Evolutionary conservation across 2,797 vertebrate genomes (phyloP).

Genomic region (Enoplosus armatus): DNA sequence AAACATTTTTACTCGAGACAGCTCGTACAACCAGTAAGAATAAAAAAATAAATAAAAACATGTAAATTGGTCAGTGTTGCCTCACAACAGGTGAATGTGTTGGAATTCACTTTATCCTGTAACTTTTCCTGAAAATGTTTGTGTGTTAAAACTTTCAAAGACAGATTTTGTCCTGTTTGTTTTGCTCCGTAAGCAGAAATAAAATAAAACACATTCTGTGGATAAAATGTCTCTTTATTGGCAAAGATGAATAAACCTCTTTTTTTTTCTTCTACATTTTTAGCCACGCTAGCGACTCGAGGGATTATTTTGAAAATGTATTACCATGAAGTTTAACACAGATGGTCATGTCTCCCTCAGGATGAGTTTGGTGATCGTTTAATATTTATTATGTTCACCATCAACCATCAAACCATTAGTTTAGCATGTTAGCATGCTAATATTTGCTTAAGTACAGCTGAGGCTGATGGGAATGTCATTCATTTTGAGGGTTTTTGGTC

Average conservation of each 20-base stretch:
- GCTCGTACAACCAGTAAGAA: neutral
- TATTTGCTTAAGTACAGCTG: no score
- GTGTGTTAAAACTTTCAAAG: neutral
- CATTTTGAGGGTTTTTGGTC: no score
- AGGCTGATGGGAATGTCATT: no score
- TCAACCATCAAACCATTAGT: no score
- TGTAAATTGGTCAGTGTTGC: neutral
- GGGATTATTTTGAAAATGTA: no score
- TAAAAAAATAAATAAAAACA: neutral
- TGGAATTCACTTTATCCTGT: neutral
- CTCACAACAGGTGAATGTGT: neutral
- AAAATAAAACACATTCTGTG: slow-evolving; percentile 11
- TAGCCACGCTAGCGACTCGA: no score
- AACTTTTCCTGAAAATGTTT: neutral
- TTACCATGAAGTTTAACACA: no score
- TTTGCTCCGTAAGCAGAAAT: neutral
- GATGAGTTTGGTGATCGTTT: no score
- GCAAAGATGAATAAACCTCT: neutral
- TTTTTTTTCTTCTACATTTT: neutral
- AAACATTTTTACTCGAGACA: neutral
- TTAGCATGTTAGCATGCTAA: no score
- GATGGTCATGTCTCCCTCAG: no score
- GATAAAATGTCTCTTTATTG: neutral
- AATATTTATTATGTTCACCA: no score
- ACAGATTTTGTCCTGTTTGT: neutral